Evolutionary conservation across 2,113 vertebrate genomes (phyloP).

Genomic region (Atherinomorus stipes): DNA sequence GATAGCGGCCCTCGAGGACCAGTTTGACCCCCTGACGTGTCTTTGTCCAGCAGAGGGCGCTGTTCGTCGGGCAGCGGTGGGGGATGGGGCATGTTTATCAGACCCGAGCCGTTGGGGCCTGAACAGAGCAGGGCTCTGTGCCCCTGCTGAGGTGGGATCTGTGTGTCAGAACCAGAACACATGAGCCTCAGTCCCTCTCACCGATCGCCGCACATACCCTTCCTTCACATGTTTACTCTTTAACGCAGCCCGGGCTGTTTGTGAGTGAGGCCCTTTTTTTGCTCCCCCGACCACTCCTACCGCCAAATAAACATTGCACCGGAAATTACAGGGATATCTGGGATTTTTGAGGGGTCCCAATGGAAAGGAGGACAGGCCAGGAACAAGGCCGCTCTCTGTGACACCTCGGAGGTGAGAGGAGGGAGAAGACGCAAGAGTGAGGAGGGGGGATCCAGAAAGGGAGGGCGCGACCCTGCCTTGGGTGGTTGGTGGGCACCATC

Average conservation of each 20-base stretch:
- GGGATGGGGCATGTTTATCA: conserved; percentile 43
- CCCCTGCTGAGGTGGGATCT: conserved; percentile 67
- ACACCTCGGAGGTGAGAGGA: conserved; percentile 70
- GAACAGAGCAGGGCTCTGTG: conserved; percentile 78
- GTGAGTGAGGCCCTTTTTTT: conserved; percentile 75
- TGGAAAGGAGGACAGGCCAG: conserved; percentile 68
- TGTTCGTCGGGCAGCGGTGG: conserved; percentile 11
- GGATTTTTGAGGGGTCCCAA: conserved; percentile 82
- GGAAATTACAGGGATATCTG: conserved; percentile 86
- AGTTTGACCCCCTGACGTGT: too few relatives aligned
- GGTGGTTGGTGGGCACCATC: conserved; percentile 19
- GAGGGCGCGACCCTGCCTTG: conserved; percentile 59
- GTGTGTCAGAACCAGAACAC: conserved; percentile 78
- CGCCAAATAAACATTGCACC: conserved; percentile 84
- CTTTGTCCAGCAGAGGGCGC: conserved; percentile 57
- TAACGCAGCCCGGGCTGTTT: conserved; percentile 73
- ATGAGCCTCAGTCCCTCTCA: conserved; percentile 73
- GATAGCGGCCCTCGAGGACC: too few relatives aligned
- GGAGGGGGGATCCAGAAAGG: conserved; percentile 21
- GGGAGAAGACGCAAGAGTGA: conserved; percentile 27
- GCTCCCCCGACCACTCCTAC: conserved; percentile 53
- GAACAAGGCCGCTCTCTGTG: conserved; percentile 83
- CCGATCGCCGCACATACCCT: conserved; percentile 59
- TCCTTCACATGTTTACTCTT: conserved; percentile 78
- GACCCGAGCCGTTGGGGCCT: conserved; percentile 55